Percentiles rank a stretch among this genome's conserved stretches.
Conservation (phyloP, 2,888 invertebrate species). For the Amiota minor region DNA sequence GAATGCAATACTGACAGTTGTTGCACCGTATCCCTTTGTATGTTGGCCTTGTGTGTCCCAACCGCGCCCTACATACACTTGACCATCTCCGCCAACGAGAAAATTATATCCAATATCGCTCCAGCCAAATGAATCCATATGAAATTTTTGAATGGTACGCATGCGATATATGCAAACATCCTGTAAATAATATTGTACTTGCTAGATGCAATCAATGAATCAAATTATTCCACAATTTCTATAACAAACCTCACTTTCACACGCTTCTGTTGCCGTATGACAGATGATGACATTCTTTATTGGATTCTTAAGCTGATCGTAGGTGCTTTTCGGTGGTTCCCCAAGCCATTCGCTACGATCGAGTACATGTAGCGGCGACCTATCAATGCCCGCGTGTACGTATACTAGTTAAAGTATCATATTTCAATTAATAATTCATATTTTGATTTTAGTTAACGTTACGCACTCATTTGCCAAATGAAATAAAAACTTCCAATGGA, state of each 20-base stretch:
- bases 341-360: slow-evolving; percentile 61
- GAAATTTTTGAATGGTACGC: slow-evolving; percentile 79
- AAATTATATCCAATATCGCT: slow-evolving; percentile 86
- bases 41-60: slow-evolving; percentile 80
- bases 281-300: slow-evolving; percentile 53
- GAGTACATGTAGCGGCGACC: slow-evolving; percentile 49
- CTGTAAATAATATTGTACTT: slow-evolving; percentile 72
- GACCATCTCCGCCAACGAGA: slow-evolving; percentile 77
- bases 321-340: slow-evolving; percentile 50
- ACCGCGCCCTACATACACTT: slow-evolving; percentile 75
- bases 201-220: not conserved
- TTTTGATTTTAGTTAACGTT: not conserved
- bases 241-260: slow-evolving; percentile 50
- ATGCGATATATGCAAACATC: slow-evolving; percentile 76
- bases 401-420: not conserved
- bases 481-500: not conserved
- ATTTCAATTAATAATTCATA: not conserved
- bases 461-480: not conserved
- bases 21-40: slow-evolving; percentile 78
- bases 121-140: slow-evolving; percentile 79
- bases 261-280: slow-evolving; percentile 57
- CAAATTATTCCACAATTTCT: not conserved
- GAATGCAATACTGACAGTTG: slow-evolving; percentile 83
- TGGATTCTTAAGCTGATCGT: slow-evolving; percentile 42
- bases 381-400: slow-evolving; percentile 18